These are phyloP conservation scores for Cephalopachus bancanus DNA, from an alignment of 2,797 vertebrate species.

Conservation along the genomic window DNA sequence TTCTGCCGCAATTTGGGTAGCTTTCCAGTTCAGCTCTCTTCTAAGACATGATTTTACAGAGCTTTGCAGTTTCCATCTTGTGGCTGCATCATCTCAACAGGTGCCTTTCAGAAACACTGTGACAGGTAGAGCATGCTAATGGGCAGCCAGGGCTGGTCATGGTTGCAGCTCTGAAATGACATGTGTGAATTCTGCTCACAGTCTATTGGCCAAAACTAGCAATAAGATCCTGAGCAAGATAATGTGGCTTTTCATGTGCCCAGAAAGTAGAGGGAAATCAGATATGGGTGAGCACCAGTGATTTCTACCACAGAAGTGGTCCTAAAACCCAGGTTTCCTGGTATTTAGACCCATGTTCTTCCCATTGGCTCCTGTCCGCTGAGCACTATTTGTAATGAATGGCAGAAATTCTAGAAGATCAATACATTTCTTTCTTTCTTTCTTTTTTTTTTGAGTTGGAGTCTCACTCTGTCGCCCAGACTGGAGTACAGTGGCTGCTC, in stretches of 20 bases:
- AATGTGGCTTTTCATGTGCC: background rate
- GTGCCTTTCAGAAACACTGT: background rate
- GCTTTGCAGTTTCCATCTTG: background rate
- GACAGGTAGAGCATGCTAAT: background rate
- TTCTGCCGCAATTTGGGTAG: background rate
- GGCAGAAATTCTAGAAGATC: background rate
- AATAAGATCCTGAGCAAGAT: background rate
- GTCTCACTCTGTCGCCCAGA: too few species aligned
- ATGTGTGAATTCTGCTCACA: background rate
- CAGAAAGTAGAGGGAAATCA: background rate
- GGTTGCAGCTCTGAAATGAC: background rate
- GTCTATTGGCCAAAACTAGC: background rate
- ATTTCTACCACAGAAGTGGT: background rate
- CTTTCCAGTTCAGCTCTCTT: background rate
- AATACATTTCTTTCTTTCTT: background rate
- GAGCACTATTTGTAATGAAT: background rate
- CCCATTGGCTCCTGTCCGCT: background rate
- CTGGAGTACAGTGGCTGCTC: too few species aligned
- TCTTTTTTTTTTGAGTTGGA: too few species aligned
- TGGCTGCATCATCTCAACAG: background rate
- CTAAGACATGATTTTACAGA: background rate
- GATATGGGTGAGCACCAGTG: background rate
- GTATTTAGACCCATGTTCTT: background rate
- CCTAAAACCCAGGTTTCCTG: background rate
- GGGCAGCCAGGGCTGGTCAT: background rate